A percentile compares a stretch with the other conserved stretches of the same genome.
Evolutionary conservation across 1,140 invertebrate genomes (phyloP).

Genomic region (Trichonephila clavipes): DNA sequence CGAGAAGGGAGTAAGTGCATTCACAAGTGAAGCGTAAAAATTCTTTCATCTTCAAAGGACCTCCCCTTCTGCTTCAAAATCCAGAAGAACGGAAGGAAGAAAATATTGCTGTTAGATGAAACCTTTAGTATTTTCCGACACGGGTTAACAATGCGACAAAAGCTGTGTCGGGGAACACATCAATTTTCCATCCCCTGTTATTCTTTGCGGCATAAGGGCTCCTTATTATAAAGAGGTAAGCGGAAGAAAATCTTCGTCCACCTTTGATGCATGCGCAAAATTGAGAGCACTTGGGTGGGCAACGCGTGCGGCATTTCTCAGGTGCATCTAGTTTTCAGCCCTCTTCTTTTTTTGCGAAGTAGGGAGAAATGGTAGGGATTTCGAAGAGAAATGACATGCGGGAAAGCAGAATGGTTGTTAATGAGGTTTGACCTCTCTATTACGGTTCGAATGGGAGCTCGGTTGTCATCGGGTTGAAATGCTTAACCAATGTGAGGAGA

Average conservation of each 20-base stretch:
- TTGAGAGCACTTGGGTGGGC: conserved; percentile 54
- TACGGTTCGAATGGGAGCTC: conserved; percentile 29
- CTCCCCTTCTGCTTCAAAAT: not conserved
- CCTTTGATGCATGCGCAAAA: conserved; percentile 31
- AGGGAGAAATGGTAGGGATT: conserved; percentile 45
- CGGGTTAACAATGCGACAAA: conserved; percentile 54
- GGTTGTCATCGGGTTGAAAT: conserved; percentile 50
- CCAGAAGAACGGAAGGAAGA: not conserved
- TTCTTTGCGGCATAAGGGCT: conserved; percentile 19
- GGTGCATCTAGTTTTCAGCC: conserved; percentile 7
- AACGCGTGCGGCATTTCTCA: conserved; percentile 62
- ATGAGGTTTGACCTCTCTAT: conserved; percentile 68
- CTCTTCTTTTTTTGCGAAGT: conserved; percentile 3
- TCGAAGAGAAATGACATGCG: not conserved
- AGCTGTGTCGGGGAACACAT: not conserved
- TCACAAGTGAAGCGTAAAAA: not conserved
- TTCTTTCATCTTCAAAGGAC: not conserved
- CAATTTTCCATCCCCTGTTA: conserved; percentile 7
- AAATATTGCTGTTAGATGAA: not conserved
- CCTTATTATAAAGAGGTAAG: conserved; percentile 57
- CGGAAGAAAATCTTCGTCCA: conserved; percentile 1
- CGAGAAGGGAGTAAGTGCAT: not conserved
- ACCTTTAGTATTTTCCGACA: conserved; percentile 26
- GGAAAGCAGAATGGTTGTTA: conserved; percentile 57
- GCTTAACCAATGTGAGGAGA: not conserved